Evolutionary conservation across 1,140 invertebrate genomes (phyloP).

Genomic region (Aphaenogaster ashmeadi): DNA sequence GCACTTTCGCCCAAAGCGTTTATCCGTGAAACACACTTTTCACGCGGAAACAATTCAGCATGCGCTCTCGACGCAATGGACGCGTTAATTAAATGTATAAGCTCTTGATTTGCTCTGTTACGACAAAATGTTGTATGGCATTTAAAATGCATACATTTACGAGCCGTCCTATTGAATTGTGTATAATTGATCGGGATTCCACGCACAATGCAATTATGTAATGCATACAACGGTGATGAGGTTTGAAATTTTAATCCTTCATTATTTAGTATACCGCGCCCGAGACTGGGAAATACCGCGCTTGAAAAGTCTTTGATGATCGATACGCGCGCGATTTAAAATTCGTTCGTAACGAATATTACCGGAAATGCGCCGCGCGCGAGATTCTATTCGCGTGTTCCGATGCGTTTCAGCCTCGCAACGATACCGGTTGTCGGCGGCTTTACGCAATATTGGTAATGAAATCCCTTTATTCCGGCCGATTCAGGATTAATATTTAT

Average conservation of each 20-base stretch:
- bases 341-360: neutral
- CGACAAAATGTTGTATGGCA: constrained; percentile 41
- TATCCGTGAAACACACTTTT: constrained; percentile 59
- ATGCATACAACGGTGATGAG: constrained; percentile 17
- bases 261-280: neutral
- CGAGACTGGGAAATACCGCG: neutral
- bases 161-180: constrained; percentile 25
- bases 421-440: neutral
- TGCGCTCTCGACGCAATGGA: constrained; percentile 5
- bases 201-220: constrained; percentile 42
- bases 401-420: neutral
- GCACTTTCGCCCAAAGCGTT: constrained; percentile 39
- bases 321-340: neutral
- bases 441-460: neutral
- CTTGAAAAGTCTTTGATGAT: constrained; percentile 1
- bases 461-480: neutral
- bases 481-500: constrained; percentile 28
- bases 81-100: constrained; percentile 63
- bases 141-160: constrained; percentile 59
- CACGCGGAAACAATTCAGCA: constrained; percentile 49
- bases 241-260: constrained; percentile 41
- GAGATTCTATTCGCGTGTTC: neutral
- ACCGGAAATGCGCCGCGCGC: neutral
- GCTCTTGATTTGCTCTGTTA: constrained; percentile 46
- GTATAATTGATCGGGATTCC: constrained; percentile 51